Evolutionary conservation across 2,888 invertebrate species (phyloP), one percentile per base, ranked within the genome.

Genomic region (Iphiclides podalirius): DNA sequence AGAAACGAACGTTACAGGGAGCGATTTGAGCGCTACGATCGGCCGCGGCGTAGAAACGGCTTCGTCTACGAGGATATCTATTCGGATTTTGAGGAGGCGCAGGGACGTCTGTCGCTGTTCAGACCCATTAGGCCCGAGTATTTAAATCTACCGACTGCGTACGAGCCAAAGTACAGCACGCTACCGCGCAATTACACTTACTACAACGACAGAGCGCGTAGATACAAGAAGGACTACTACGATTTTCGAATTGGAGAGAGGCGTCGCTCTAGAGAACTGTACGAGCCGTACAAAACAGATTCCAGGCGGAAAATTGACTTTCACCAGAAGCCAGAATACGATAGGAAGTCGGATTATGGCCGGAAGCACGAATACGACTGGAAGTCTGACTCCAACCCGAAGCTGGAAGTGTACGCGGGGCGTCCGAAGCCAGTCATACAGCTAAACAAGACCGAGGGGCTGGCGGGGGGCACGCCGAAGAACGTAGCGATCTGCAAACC

Each of bases 11-110:
- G 75, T 52, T 69, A 71, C 52, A 60, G 67, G 28, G 63, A 59
- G 28, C 52, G 63, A 4, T 54, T 50, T 37, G 60, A 66, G 15
- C 53, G 60, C 40, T 70, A 72, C 51, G 82, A 81, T 28, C 64
- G 74, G 56, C 80, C 82, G 4, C 69, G 75, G 63, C 67, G 87
- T 33, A 86, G 79, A 59, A 87, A 88, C 51, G 88, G 88, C 1
- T 88, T 81, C 57, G 87, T 89, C 9, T 88, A 81, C 58, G 89
- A 89, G 72, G 89, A 89, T 55, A 86, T 89, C 31, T 89, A 89
- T 54, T 87, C 87, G 15, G 87, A 88, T 57, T 88, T 85, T 57
- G 88, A 88, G 41, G 88, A 87, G 65, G 85, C 86, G 4, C 88
- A 88, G 65, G 88, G 87, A 1, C 67, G 82, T 1, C 50, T 89